These are phyloP conservation scores for Argyresthia albistria DNA, from an alignment of 2,888 invertebrate genomes.

Conservation along the genomic window DNA sequence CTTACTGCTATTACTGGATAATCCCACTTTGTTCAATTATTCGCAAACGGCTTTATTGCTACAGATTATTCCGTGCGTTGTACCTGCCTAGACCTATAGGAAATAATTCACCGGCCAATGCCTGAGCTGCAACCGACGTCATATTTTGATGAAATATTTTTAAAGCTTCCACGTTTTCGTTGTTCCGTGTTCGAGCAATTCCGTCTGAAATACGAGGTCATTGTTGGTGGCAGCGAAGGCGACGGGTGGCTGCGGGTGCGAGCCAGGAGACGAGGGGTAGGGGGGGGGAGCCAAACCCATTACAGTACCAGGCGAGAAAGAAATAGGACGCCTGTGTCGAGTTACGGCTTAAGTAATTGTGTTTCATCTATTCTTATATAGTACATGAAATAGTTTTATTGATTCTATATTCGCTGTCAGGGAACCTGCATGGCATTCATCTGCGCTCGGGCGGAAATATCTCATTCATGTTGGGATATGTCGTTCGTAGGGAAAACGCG, in stretches of 20 bases:
- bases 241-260: slow-evolving; percentile 38
- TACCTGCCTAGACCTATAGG: no score
- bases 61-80: no score
- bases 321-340: slow-evolving; percentile 61
- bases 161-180: slow-evolving; percentile 51
- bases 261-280: slow-evolving; percentile 12
- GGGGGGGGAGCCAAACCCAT: slow-evolving; percentile 50
- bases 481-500: not conserved
- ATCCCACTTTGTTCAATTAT: no score
- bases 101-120: not conserved
- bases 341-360: slow-evolving; percentile 64
- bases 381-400: slow-evolving; percentile 32
- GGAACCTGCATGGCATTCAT: not conserved
- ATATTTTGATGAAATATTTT: slow-evolving; percentile 12
- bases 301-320: slow-evolving; percentile 63
- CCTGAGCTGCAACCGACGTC: not conserved
- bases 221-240: slow-evolving; percentile 67
- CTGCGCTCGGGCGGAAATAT: no score
- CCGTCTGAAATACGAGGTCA: slow-evolving; percentile 70
- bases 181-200: slow-evolving; percentile 68
- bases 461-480: no score
- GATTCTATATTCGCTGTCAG: not conserved
- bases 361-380: slow-evolving; percentile 52
- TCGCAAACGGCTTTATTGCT: no score
- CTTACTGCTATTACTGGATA: no score